A percentile compares a stretch with the other conserved stretches of the same genome.
phyloP scores from a whole-genome alignment of 2,797 vertebrate species.

The Pteronotus mesoamericanus region DNA sequence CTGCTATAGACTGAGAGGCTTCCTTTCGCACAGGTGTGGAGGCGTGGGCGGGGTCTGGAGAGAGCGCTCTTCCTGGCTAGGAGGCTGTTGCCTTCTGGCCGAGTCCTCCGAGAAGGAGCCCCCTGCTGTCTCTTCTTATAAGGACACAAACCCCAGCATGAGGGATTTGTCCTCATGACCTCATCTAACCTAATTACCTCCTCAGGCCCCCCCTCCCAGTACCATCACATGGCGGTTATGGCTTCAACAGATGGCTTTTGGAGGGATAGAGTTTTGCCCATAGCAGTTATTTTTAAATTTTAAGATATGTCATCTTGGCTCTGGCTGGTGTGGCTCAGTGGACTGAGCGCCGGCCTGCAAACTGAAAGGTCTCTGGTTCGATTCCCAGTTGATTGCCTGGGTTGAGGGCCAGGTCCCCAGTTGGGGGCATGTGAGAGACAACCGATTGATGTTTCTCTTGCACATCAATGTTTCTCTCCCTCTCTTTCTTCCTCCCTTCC shows the following conservation, averaged over 20 bases:
- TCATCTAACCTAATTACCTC: not conserved
- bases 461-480: no score
- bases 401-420: no score
- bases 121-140: not conserved
- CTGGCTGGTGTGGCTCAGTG: no score
- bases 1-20: not conserved
- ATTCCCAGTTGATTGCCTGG: no score
- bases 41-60: not conserved
- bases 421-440: no score
- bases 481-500: no score
- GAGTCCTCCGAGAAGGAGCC: not conserved
- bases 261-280: not conserved
- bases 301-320: not conserved
- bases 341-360: no score
- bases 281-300: not conserved
- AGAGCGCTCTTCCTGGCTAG: not conserved
- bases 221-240: not conserved
- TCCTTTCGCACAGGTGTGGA: not conserved
- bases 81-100: not conserved
- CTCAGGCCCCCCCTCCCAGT: not conserved
- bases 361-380: no score
- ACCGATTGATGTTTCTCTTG: no score
- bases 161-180: not conserved
- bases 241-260: not conserved
- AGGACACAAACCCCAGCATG: not conserved